Evolutionary conservation across 2,797 vertebrate genomes (phyloP).

Genomic region (Notolepis coatsorum): DNA sequence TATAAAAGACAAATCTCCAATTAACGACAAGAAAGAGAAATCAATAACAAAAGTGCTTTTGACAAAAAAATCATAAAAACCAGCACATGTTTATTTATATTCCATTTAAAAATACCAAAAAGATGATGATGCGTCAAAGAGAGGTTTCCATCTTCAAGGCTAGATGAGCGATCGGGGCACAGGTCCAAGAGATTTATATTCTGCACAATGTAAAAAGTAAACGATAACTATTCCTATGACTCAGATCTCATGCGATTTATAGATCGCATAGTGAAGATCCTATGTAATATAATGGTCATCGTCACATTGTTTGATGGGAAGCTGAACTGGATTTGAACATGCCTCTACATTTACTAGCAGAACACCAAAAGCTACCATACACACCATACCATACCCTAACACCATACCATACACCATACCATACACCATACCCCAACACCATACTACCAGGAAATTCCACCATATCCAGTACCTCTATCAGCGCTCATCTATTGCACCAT

Average conservation of each 20-base stretch:
- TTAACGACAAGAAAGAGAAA: slow-evolving; percentile 69
- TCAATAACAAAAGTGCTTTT: slow-evolving; percentile 65
- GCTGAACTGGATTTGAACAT: slow-evolving; percentile 22
- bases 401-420: background rate
- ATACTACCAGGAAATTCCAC: slow-evolving; percentile 18
- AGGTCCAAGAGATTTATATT: slow-evolving; percentile 30
- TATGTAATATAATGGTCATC: background rate
- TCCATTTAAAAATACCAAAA: slow-evolving; percentile 73
- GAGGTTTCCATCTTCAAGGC: slow-evolving; percentile 56
- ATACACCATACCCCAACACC: no score
- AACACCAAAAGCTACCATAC: slow-evolving; percentile 23
- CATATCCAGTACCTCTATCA: slow-evolving; percentile 6
- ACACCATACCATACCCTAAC: background rate
- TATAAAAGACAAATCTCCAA: slow-evolving; percentile 42
- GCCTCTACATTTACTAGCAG: slow-evolving; percentile 21
- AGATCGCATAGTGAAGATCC: slow-evolving; percentile 25
- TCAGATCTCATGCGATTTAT: slow-evolving; percentile 44
- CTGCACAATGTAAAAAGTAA: slow-evolving; percentile 37
- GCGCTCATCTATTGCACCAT: background rate
- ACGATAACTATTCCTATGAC: slow-evolving; percentile 37
- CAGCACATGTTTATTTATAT: slow-evolving; percentile 70
- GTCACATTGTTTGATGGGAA: slow-evolving; percentile 27
- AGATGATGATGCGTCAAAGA: slow-evolving; percentile 46
- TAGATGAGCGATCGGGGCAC: slow-evolving; percentile 50
- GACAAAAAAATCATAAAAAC: slow-evolving; percentile 60